Evolutionary conservation across 2,888 invertebrate species (phyloP), one percentile per base, ranked within the genome.

Genomic region (Himalopsyche kuldschensis): DNA sequence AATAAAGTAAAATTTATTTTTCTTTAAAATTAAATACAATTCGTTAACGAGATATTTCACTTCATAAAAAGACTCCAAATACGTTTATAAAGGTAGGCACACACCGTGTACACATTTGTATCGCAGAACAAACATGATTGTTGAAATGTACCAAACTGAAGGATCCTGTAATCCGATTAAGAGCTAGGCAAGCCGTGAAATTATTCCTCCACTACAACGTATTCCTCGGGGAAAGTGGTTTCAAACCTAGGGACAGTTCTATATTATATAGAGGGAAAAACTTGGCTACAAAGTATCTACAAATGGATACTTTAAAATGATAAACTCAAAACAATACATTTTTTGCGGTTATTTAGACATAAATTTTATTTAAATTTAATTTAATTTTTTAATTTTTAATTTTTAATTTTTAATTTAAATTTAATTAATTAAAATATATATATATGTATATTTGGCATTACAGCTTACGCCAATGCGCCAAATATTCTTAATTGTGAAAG

Each of bases 131-230:
- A 55, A 55, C 55, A 55, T 55, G 55, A 55, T 55, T 55, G 55
- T 55, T 55, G 55, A 55, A 55, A 55, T 55, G 55, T 55, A 55
- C 55, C 55, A 55, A 55, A 55, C 55, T 55, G 55, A 55, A 20
- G 55, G 75, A 31, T 75, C 32, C 24, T 11, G n/a, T 80, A 80
- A 80, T 80, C 80, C 27, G 80, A 80, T 80, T 80, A 69, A 10
- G 48, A 47, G 35, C 76, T 79, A 47, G 79, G 75, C 79, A 75
- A 75, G 47, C 82, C 82, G 75, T 79, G 35, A 82, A 82, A 82
- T 82, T 79, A 79, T 82, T 82, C 47, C 47, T 82, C 75, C 27
- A 75, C 31, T 30, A 30, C 30, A 30, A 32, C 75, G 30, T 75
- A 17, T 75, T 75, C 75, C 75, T 32, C 6, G 20, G 75, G 55